A percentile compares a stretch with the other conserved stretches of the same genome.
Conservation (phyloP, 2,888 invertebrate genomes). For the Conistra vaccinii region DNA sequence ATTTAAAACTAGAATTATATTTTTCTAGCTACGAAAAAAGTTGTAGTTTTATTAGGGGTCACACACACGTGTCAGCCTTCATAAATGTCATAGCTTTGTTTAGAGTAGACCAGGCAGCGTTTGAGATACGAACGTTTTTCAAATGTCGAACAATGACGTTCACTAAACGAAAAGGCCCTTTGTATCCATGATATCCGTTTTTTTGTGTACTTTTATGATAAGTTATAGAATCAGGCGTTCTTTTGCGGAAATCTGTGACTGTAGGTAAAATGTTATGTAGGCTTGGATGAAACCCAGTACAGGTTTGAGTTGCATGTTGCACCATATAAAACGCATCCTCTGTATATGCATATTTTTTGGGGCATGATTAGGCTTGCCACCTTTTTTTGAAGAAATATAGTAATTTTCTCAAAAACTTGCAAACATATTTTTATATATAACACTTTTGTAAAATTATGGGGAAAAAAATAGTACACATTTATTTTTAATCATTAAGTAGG, state of each 20-base stretch:
- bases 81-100: conserved; percentile 83
- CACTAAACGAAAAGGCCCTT: conserved; percentile 71
- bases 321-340: too few relatives aligned
- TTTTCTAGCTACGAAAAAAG: conserved; percentile 17
- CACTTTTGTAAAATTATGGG: too few relatives aligned
- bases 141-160: conserved; percentile 79
- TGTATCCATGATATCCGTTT: conserved; percentile 76
- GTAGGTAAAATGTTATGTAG: too few relatives aligned
- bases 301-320: too few relatives aligned
- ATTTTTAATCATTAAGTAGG: too few relatives aligned
- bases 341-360: too few relatives aligned
- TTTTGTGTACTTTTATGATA: conserved; percentile 68
- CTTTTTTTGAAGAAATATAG: too few relatives aligned
- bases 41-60: conserved; percentile 70
- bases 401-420: too few relatives aligned
- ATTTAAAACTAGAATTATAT: conserved; percentile 38
- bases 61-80: conserved; percentile 78
- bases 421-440: too few relatives aligned
- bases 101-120: conserved; percentile 71
- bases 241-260: neutral
- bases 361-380: too few relatives aligned
- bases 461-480: too few relatives aligned
- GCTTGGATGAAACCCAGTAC: neutral
- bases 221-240: neutral
- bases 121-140: conserved; percentile 82